Base-by-base conservation (phyloP, 2,888 invertebrate genomes). In the Onchidella celtica region DNA sequence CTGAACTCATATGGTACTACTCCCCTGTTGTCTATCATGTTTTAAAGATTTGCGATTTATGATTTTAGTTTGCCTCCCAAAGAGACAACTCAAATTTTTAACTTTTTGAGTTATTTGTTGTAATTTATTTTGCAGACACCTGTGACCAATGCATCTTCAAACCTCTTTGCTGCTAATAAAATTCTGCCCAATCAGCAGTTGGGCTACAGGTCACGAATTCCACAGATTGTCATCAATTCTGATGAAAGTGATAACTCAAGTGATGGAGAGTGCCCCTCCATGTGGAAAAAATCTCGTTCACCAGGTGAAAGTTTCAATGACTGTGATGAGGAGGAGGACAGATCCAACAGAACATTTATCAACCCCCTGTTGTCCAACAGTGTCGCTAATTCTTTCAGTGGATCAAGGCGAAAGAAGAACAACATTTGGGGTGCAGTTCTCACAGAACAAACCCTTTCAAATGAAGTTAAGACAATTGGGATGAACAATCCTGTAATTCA, bases 391-490 rank as follows among this genome's bases (percentile, higher is more conserved):
- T n/a, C 47, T 27, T 32, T 24, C 32, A 9, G 32, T 47, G 24
- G 47, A 21, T 72, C 75, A 29, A 27, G 70, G 9, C 85, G 85
- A 57, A 87, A 95, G 81, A 96, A 96, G 92, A 97, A 97, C 90
- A 96, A 96, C 92, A 95, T 97, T 86, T 97, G 97, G 97, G 94
- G 95, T 86, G 94, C 94, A 1, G 94, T 95, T 84, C 93, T 95
- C n/a, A 95, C 97, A 94, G 97, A 97, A 91, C 97, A 97, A 87
- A 95, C 96, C 0, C 93, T 97, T 75, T 96, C 96, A 36, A 96
- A 97, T 91, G 96, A 96, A 88, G 95, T 97, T 94, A 95, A 95
- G 17, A 95, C 83, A 66, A 96, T 96, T 93, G 97, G 96, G 93
- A 97, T 97, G 14, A 84, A 87, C 24, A 85, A 83, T 59, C 69